A percentile compares a stretch with the other conserved stretches of the same genome.
phyloP scores from a whole-genome alignment of 2,797 vertebrate genomes.

The Oceanodroma leucorhoa region DNA sequence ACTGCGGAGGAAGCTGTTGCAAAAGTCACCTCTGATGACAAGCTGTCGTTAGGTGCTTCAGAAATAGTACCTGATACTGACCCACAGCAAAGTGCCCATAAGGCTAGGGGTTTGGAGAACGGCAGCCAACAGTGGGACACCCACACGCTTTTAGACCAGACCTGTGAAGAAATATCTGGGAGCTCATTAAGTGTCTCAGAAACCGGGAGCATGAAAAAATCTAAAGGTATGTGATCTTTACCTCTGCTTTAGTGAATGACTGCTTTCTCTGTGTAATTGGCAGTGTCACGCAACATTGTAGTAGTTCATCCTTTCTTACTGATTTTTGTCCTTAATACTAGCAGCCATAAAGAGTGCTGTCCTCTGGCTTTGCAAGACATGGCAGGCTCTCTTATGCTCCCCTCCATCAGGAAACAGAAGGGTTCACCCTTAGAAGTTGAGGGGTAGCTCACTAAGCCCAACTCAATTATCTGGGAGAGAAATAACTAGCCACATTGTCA shows the following conservation, averaged over 20 bases:
- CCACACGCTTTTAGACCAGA: conserved; percentile 74
- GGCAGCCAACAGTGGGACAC: conserved; percentile 66
- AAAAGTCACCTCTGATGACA: conserved; percentile 15
- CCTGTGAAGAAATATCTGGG: conserved; percentile 81
- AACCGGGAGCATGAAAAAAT: conserved; percentile 83
- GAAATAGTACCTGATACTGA: neutral
- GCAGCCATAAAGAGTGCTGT: neutral
- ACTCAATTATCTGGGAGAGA: neutral
- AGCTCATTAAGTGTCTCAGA: conserved; percentile 89
- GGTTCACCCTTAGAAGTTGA: neutral
- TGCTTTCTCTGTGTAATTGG: accelerated
- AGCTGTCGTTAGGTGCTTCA: neutral
- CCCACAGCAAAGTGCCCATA: conserved; percentile 32
- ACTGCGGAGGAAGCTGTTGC: neutral
- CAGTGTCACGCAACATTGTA: neutral
- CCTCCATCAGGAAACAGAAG: neutral
- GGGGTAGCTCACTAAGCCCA: neutral
- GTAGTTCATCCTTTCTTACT: neutral
- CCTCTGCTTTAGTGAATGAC: neutral
- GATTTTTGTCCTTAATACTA: neutral
- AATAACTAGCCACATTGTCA: neutral
- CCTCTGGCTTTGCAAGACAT: neutral
- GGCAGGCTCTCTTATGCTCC: neutral
- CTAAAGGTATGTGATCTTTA: conserved; percentile 80
- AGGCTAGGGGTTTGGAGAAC: conserved; percentile 65